Base-by-base conservation (phyloP, 2,888 invertebrate species). In the Lasioglossum leucozonium region DNA sequence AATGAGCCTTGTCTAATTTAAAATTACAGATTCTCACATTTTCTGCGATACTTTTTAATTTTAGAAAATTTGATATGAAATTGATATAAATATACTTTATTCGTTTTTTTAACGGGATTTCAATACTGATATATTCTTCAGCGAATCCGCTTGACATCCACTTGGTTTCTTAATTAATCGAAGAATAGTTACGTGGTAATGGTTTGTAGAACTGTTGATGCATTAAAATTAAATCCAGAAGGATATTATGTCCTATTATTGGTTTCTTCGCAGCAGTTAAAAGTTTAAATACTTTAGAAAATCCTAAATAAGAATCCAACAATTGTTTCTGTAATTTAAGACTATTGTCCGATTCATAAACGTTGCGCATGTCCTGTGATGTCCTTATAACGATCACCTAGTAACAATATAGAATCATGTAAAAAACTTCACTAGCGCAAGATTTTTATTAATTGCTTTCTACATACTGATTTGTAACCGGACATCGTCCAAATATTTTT, bases 171-270 rank as follows among this genome's bases (percentile, higher is more conserved):
- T 40, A 69, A 40, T n/a, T 2, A 40, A 5, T 40, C 40, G n/a
- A 37, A 67, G 37, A n/a, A 72, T 78, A 92, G 91, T 92, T 93
- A 96, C 96, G 95, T 47, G 98, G 98, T 76, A 98, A 93, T 0
- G 97, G 96, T 74, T 96, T 96, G 91, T 97, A 96, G 93, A 98
- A 98, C 92, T 97, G 97, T 90, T 97, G 96, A 91, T 97, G 96
- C 80, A 98, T 94, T 40, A 98, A 95, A 90, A 98, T 93, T 0
- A 97, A 94, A 94, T 98, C 98, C 85, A 97, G 94, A 78, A 97
- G 95, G 85, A 97, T 93, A 94, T 98, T 98, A 93, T 98, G 98
- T 0, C 97, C 98, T 40, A 98, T 95, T 37, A 98, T 95, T 4
- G 98, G 98, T 95, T 97, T 98, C 87, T 96, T 96, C 10, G 96